Percentiles rank a stretch among this genome's conserved stretches.
Conservation (phyloP, 2,888 invertebrate genomes). For the Micoletzkya japonica region DNA sequence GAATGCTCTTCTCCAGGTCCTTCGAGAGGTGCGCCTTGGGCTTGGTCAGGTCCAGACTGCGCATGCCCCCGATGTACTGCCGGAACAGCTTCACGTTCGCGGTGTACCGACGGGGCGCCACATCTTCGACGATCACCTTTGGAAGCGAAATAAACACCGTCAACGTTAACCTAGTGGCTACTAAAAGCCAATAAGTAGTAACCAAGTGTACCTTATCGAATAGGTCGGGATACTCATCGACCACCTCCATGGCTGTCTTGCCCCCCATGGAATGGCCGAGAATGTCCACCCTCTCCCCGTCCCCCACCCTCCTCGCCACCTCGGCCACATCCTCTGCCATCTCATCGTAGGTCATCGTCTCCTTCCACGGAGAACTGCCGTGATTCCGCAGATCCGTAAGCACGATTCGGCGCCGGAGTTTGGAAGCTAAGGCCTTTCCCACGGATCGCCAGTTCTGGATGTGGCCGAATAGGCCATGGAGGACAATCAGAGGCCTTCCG, state of each 20-base stretch:
- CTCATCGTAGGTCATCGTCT: conserved; percentile 14
- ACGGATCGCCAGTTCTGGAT: conserved; percentile 83
- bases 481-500: conserved; percentile 74
- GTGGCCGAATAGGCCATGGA: conserved; percentile 83
- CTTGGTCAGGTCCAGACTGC: conserved; percentile 5
- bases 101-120: conserved; percentile 13
- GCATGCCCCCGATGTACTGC: conserved; percentile 19
- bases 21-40: background rate
- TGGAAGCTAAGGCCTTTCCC: conserved; percentile 17
- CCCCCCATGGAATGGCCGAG: conserved; percentile 31
- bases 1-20: conserved; percentile 39
- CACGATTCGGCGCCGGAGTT: conserved; percentile 67
- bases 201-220: conserved; percentile 1
- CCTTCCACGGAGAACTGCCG: conserved; percentile 79
- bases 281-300: conserved; percentile 15
- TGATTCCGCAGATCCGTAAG: conserved; percentile 88
- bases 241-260: conserved; percentile 20
- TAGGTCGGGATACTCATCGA: background rate
- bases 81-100: conserved; percentile 14
- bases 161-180: no score
- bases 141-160: no score
- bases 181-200: no score
- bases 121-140: conserved; percentile 27
- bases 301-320: conserved; percentile 6
- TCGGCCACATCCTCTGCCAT: conserved; percentile 23